phyloP scores from a whole-genome alignment of 2,888 invertebrate species.

The Parapristionchus giblindavisi region DNA sequence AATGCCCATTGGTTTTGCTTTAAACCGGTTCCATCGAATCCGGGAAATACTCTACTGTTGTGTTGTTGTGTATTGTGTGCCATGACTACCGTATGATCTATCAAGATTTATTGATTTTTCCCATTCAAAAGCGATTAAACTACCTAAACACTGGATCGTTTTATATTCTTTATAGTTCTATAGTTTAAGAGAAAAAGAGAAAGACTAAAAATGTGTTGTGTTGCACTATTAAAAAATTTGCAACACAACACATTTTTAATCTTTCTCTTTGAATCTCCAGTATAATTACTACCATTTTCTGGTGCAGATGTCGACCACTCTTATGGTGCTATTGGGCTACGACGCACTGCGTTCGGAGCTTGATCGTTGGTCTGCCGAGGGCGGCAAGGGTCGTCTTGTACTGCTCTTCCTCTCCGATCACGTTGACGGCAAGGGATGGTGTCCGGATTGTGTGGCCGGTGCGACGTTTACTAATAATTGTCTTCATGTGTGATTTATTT shows the following conservation, averaged over 20 bases:
- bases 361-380: slow-evolving; percentile 1
- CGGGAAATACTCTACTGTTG: neutral
- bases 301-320: neutral
- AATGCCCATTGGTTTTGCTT: too few species aligned
- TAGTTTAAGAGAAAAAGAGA: too few species aligned
- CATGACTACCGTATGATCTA: neutral
- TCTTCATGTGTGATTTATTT: neutral
- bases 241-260: neutral
- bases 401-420: slow-evolving; percentile 37
- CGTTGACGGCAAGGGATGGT: slow-evolving; percentile 38
- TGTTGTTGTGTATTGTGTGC: neutral
- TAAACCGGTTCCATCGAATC: too few species aligned
- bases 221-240: neutral
- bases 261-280: neutral
- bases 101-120: neutral
- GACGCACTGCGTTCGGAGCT: slow-evolving; percentile 29
- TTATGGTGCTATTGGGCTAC: slow-evolving; percentile 19
- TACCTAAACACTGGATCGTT: too few species aligned
- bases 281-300: neutral
- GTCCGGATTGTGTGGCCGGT: slow-evolving; percentile 35
- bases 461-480: neutral
- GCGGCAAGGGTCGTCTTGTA: slow-evolving; percentile 29
- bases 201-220: too few species aligned
- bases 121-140: too few species aligned
- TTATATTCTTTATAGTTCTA: too few species aligned